Base-by-base conservation (phyloP, 2,113 vertebrate genomes). In the Charadrius vociferus region DNA sequence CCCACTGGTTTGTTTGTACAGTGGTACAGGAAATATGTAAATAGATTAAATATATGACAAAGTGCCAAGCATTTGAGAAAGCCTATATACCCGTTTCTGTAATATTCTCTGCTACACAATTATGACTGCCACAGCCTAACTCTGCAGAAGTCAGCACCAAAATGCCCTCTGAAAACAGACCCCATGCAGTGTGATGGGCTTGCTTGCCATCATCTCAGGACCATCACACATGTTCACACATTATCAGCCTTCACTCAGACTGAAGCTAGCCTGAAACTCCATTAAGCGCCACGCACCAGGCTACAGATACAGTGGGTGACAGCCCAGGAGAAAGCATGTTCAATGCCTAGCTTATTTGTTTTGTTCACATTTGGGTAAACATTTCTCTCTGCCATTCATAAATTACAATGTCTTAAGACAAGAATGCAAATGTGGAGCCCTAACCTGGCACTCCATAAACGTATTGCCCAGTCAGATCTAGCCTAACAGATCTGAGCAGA, bases 21-120 rank as follows among this genome's bases (percentile, higher is more conserved):
- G 80, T 70, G 73, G 87, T 66, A 90, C 39, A 53, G 86, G 83
- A 94, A 97, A 95, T 79, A 91, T 37, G 83, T 75, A 95, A 97
- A 91, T 68, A 91, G 95, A 95, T 96, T 92, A 92, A 84, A 74
- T 79, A 88, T 79, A 85, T 37, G 66, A 80, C 84, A 49, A 94
- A 91, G 86, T 34, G 89, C 91, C 93, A 95, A 95, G 81, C 70
- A 62, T 34, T 53, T 78, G 81, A 94, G 89, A 82, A 81, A 0
- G 4, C n/a, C 29, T 56, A 12, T 50, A 45, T 27, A 71, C 24
- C 39, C 34, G 0, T 30, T 87, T 91, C 65, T 80, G 70, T 30
- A 81, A 41, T 39, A 45, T 53, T 93, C 86, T 62, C 71, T 92
- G 78, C 86, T 65, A 58, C 70, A 50, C 5, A 15, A 21, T 27